Conservation (phyloP, 2,113 vertebrate genomes). For the Pelodiscus sinensis region DNA sequence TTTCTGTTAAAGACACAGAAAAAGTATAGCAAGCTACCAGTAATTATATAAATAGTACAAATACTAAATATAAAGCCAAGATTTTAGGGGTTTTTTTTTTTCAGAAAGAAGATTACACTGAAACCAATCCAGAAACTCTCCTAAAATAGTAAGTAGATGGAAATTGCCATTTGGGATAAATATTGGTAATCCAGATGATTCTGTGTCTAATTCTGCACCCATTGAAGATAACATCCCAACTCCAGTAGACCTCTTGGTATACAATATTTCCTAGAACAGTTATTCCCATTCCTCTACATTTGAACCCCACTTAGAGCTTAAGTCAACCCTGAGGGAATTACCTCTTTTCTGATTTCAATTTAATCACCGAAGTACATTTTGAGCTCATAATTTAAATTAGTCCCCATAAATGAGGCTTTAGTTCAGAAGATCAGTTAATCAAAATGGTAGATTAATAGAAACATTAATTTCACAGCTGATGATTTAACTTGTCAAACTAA, state of each 20-base stretch:
- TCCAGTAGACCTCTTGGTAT: not conserved
- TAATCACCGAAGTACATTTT: not conserved
- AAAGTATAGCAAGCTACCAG: not conserved
- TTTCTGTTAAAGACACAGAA: slow-evolving; percentile 24
- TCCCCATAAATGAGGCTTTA: not conserved
- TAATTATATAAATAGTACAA: not conserved
- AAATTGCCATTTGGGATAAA: not conserved
- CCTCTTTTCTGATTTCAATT: not conserved
- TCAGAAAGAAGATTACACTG: not conserved
- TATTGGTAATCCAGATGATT: not conserved
- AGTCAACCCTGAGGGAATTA: not conserved
- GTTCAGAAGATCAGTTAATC: slow-evolving; percentile 4
- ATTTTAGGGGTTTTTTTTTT: not conserved
- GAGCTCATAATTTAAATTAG: not conserved
- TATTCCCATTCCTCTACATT: not conserved
- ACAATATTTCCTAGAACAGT: not conserved
- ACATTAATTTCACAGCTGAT: not conserved
- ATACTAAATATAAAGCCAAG: not conserved
- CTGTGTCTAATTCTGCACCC: not conserved
- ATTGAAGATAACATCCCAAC: too few relatives aligned
- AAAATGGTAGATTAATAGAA: slow-evolving; percentile 27
- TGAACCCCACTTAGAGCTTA: not conserved
- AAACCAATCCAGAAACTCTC: not conserved
- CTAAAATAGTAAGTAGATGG: not conserved
- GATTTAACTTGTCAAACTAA: slow-evolving; percentile 28